Evolutionary conservation across 1,140 invertebrate genomes (phyloP).

Genomic region (Bicyclus anynana): DNA sequence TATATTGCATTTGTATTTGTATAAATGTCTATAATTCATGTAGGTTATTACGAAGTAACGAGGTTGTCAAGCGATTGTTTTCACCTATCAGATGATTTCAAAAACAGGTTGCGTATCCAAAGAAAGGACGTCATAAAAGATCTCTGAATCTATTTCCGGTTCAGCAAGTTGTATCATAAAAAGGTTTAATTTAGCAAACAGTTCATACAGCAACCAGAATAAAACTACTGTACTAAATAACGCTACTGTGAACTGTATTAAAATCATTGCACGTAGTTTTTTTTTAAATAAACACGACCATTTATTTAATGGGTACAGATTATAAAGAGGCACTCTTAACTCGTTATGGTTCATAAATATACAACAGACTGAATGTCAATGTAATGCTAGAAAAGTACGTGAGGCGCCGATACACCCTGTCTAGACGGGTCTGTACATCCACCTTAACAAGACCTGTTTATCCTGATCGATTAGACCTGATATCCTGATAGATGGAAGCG

Average conservation of each 20-base stretch:
- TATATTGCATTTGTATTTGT: no score
- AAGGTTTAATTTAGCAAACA: no score
- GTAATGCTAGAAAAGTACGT: constrained; percentile 19
- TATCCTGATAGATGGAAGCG: neutral
- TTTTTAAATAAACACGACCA: neutral
- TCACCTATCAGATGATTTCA: no score
- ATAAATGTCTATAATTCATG: no score
- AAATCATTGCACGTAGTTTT: neutral
- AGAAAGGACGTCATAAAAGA: no score
- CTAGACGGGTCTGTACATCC: constrained; percentile 21
- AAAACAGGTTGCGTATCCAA: no score
- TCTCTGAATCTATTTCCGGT: neutral
- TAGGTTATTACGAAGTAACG: no score
- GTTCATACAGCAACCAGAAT: no score
- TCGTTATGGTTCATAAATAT: constrained; percentile 14
- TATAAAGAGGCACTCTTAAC: neutral
- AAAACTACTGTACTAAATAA: neutral
- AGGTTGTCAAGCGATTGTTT: no score
- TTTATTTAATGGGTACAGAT: neutral
- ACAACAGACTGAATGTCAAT: constrained; percentile 16
- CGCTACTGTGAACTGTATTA: neutral
- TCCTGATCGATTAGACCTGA: neutral
- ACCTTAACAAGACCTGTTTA: constrained; percentile 6
- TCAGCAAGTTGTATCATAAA: neutral
- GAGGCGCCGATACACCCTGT: constrained; percentile 20